phyloP scores from a whole-genome alignment of 1,140 invertebrate genomes.

The Brachionus asplanchnoidis region DNA sequence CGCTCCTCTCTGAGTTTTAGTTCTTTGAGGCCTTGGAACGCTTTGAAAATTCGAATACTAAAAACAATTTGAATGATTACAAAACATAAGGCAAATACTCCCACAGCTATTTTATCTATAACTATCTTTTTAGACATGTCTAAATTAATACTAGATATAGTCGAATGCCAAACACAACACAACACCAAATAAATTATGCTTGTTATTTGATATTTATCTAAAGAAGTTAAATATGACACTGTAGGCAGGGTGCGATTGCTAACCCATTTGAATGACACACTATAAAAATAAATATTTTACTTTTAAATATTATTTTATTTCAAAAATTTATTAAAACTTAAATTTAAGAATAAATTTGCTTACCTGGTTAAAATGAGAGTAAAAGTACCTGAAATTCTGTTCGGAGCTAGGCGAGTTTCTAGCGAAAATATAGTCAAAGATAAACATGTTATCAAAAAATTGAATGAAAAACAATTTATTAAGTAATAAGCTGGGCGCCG shows the following conservation, averaged over 20 bases:
- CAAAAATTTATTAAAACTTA: no score
- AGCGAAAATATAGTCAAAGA: conserved; percentile 37
- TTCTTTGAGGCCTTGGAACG: neutral
- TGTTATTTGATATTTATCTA: conserved; percentile 36
- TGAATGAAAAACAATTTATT: conserved; percentile 38
- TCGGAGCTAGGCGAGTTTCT: neutral
- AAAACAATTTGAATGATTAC: conserved; percentile 31
- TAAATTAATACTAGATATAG: neutral
- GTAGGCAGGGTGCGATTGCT: conserved; percentile 21
- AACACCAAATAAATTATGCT: conserved; percentile 33
- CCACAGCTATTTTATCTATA: conserved; percentile 21
- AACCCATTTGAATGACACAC: conserved; percentile 31
- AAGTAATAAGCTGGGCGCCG: conserved; percentile 38
- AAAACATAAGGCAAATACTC: neutral
- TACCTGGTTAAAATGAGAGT: conserved; percentile 33
- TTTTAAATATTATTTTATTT: no score
- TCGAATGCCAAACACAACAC: conserved; percentile 20
- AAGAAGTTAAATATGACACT: conserved; percentile 38
- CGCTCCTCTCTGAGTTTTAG: conserved; percentile 9
- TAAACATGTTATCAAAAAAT: conserved; percentile 21
- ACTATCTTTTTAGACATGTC: conserved; percentile 13
- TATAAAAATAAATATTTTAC: neutral
- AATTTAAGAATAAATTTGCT: neutral
- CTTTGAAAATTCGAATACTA: conserved; percentile 1
- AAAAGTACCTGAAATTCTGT: conserved; percentile 38